Conservation (phyloP, 2,797 vertebrate species). For the Adelosebastes latens region DNA sequence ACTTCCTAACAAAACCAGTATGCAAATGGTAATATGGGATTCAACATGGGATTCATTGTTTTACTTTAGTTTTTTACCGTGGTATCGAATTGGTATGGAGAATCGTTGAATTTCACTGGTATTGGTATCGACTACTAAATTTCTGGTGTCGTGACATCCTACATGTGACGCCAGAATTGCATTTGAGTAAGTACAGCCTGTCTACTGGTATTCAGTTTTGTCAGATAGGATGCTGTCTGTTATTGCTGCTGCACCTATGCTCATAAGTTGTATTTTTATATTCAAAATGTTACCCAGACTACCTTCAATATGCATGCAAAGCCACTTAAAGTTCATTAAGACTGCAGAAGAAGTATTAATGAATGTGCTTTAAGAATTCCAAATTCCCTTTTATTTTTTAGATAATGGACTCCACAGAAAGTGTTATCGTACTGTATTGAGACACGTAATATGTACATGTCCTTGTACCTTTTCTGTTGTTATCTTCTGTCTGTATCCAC, state of each 20-base stretch:
- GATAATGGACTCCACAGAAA: constrained; percentile 16
- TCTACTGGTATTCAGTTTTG: not conserved
- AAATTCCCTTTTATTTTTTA: not conserved
- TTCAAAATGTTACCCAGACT: not conserved
- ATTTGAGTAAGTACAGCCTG: not conserved
- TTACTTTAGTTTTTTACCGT: too few relatives aligned
- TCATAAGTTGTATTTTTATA: not conserved
- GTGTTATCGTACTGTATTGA: constrained; percentile 1
- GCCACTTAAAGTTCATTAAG: constrained; percentile 12
- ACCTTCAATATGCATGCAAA: not conserved
- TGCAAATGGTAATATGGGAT: too few relatives aligned
- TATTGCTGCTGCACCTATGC: not conserved
- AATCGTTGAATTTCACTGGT: too few relatives aligned
- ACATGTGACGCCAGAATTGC: not conserved
- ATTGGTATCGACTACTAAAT: too few relatives aligned
- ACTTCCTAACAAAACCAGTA: too few relatives aligned
- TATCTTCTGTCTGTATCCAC: constrained; percentile 4
- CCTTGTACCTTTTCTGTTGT: constrained; percentile 43
- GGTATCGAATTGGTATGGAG: too few relatives aligned
- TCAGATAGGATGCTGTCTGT: not conserved
- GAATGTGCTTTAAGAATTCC: not conserved
- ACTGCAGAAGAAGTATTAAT: not conserved
- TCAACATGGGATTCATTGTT: too few relatives aligned
- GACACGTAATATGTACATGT: constrained; percentile 7
- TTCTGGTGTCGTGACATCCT: too few relatives aligned